Conservation (phyloP, 2,888 invertebrate genomes). For the Sminthurinus aureus region DNA sequence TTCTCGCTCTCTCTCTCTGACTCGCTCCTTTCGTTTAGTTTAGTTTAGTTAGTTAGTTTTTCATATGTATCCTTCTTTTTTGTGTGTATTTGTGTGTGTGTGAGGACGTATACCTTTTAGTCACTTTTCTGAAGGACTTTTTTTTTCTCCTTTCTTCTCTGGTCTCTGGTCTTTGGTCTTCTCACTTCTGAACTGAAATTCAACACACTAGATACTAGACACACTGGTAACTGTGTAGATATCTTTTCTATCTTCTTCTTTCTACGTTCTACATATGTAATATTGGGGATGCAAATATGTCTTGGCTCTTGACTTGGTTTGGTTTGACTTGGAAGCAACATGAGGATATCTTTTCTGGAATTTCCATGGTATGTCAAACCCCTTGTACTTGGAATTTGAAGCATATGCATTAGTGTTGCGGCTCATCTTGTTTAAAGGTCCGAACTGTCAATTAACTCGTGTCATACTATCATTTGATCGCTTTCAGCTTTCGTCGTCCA, state of each 20-base stretch:
- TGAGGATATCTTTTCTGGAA: not conserved
- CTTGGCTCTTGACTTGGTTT: not conserved
- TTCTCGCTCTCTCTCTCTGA: slow-evolving; percentile 4
- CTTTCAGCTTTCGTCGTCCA: slow-evolving; percentile 47
- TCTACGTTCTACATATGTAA: too few species aligned
- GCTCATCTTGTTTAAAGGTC: slow-evolving; percentile 44
- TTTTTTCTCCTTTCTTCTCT: not conserved
- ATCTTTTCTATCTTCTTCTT: not conserved
- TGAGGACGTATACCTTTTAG: not conserved
- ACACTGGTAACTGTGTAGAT: not conserved
- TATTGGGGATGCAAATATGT: not conserved
- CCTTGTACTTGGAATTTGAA: slow-evolving; percentile 34
- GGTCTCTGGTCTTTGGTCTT: too few species aligned
- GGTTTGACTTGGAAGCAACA: not conserved
- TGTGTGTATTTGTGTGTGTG: not conserved
- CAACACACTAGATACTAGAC: not conserved
- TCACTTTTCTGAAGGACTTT: slow-evolving; percentile 16
- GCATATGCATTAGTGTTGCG: slow-evolving; percentile 41
- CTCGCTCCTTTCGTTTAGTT: not conserved
- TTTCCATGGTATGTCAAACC: slow-evolving; percentile 13
- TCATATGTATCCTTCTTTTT: not conserved
- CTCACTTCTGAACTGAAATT: too few species aligned
- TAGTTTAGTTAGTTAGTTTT: too few species aligned
- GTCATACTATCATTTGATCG: slow-evolving; percentile 53
- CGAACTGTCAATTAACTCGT: slow-evolving; percentile 55